Conservation (phyloP, 1,140 invertebrate species). For the Ostrea edulis region DNA sequence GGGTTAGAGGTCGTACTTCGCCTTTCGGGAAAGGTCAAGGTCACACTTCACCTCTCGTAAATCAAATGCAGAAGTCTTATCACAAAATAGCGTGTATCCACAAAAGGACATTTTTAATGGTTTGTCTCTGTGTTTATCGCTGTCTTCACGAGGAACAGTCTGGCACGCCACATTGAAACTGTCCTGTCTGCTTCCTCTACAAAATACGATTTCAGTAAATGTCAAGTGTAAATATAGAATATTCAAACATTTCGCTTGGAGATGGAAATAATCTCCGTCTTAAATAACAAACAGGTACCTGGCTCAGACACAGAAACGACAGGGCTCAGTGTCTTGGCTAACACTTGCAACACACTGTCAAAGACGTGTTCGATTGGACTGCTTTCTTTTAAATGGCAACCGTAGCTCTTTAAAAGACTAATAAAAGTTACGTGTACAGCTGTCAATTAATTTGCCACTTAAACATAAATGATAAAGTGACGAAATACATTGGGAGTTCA, state of each 20-base stretch:
- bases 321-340: background rate
- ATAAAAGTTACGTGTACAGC: background rate
- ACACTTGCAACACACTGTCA: no score
- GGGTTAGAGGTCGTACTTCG: no score
- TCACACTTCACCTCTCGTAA: no score
- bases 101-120: no score
- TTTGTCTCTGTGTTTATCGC: background rate
- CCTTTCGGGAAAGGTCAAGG: no score
- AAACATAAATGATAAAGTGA: background rate
- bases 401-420: background rate
- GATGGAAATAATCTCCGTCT: background rate
- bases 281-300: background rate
- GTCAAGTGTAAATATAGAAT: background rate
- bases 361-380: no score
- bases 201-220: background rate
- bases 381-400: no score
- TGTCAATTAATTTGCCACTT: background rate
- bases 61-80: no score
- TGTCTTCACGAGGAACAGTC: background rate
- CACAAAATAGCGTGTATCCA: no score
- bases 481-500: background rate
- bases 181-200: constrained; percentile 5
- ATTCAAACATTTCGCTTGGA: background rate
- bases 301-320: background rate
- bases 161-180: background rate